Base-by-base conservation (phyloP, 1,140 invertebrate species). In the Paralvinella palmiformis region DNA sequence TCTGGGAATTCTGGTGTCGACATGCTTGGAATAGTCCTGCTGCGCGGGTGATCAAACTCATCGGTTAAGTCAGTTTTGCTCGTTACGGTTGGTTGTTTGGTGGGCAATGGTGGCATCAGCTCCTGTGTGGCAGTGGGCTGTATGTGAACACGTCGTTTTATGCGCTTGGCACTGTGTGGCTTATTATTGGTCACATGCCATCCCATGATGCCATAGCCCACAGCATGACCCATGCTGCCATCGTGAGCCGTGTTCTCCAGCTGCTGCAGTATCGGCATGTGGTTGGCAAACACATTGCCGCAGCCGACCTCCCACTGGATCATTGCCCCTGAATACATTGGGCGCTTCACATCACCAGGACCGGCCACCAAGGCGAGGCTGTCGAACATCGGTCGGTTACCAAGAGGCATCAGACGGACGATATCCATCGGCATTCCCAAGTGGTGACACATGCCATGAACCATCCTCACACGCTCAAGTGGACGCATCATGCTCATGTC, bases 111-210 rank as follows among this genome's bases (percentile, higher is more conserved):
- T 22, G 22, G 22, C n/a, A 22, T 22, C 3, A 60, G 20, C 10
- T 13, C 58, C 22, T 32, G 58, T 36, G 35, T 37, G 5, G 58
- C 4, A 10, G 58, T 60, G 58, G 58, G 33, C 15, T 22, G 35
- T n/a, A 45, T 22, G 29, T 36, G 55, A 7, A 45, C 22, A 2
- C 32, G 58, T 45, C 58, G 58, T n/a, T 60, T 60, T 31, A 45
- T 22, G 6, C 58, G 35, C 33, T n/a, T 37, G 20, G 24, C 13
- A 0, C 33, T 22, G 58, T 55, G 32, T 27, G 53, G 29, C 53
- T 55, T 63, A 10, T 55, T 55, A 32, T 55, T 63, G 27, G 50
- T 63, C 24, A 63, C 50, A 33, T 63, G 53, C 62, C 62, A 63
- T 29, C 62, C 62, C 22, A 63, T 52, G 58, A 60, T 36, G n/a